Evolutionary conservation across 2,797 vertebrate genomes (phyloP).

Genomic region (Acomys russatus): DNA sequence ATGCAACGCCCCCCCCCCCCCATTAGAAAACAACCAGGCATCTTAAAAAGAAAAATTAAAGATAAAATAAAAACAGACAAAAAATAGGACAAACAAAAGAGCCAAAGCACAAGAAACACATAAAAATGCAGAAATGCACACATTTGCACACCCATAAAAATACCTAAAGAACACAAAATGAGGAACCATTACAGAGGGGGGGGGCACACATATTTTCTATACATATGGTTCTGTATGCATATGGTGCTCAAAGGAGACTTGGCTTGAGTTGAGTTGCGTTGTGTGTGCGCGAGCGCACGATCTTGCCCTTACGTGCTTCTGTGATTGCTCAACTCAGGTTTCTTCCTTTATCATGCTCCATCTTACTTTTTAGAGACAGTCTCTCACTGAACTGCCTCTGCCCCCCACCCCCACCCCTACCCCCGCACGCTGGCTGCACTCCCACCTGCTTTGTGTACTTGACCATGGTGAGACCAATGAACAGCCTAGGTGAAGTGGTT

Average conservation of each 20-base stretch:
- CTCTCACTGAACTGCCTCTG: not conserved
- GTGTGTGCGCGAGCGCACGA: too few species aligned
- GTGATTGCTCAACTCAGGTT: too few species aligned
- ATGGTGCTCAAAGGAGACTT: not conserved
- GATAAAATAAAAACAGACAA: not conserved
- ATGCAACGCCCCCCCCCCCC: not conserved
- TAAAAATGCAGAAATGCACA: not conserved
- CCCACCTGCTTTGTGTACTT: not conserved
- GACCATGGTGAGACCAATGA: not conserved
- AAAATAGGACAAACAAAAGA: not conserved
- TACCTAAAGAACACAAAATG: not conserved
- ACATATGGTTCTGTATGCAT: not conserved
- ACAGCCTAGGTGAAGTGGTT: not conserved
- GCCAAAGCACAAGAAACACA: not conserved
- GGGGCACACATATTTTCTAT: not conserved
- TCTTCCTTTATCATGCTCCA: not conserved
- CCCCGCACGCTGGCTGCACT: too few species aligned
- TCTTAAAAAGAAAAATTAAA: too few species aligned
- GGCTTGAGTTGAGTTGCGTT: too few species aligned
- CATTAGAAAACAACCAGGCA: not conserved
- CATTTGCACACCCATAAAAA: not conserved
- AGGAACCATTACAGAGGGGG: not conserved
- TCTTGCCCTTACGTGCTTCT: too few species aligned
- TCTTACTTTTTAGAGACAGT: too few species aligned
- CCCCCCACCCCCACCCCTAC: too few species aligned